Conservation (phyloP, 2,113 vertebrate species). For the Promerops cafer region DNA sequence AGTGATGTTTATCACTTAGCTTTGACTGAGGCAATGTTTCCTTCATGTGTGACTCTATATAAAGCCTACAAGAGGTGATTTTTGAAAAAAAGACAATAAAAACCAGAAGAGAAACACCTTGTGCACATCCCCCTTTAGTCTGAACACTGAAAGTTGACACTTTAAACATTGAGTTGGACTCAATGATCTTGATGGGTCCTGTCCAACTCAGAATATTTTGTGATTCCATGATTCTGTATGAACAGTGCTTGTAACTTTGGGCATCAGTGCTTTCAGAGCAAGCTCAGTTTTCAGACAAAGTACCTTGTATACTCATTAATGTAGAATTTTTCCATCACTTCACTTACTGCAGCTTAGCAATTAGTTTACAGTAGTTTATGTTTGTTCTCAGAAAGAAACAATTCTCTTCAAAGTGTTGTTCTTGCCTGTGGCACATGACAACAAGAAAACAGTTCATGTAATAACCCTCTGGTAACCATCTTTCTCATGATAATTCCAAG, state of each 20-base stretch:
- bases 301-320: not conserved
- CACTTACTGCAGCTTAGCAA: constrained; percentile 1
- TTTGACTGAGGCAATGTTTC: not conserved
- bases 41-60: not conserved
- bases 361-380: constrained; percentile 21
- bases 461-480: constrained; percentile 33
- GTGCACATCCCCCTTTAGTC: not conserved
- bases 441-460: constrained; percentile 35
- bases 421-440: constrained; percentile 45
- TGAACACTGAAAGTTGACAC: not conserved
- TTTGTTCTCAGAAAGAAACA: constrained; percentile 28
- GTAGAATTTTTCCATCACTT: not conserved
- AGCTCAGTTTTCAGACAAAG: not conserved
- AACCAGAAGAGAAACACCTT: not conserved
- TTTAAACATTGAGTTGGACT: not conserved
- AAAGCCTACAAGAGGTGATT: not conserved
- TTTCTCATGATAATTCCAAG: constrained; percentile 43
- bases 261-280: not conserved
- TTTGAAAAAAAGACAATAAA: not conserved
- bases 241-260: not conserved
- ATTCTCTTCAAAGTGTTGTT: constrained; percentile 41
- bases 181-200: accelerated
- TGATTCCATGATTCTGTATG: not conserved
- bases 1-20: not conserved
- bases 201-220: not conserved